Evolutionary conservation across 2,797 vertebrate genomes (phyloP), one percentile per base, ranked within the genome.

Genomic region (Parauchenoglanis ngamensis): DNA sequence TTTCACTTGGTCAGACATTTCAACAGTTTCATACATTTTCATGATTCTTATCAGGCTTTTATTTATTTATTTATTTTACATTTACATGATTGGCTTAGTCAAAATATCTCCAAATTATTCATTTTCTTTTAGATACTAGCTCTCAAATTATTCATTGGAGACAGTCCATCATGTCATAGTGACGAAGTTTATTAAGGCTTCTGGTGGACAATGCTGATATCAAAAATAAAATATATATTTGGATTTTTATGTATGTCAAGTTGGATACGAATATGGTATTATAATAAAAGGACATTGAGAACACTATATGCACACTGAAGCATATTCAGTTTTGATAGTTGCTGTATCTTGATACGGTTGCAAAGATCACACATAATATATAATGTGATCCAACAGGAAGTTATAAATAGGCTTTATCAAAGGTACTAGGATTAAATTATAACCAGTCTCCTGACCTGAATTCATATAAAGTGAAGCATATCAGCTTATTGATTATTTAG

Each of bases 1-100:
- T 65, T 83, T 83, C 61, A 67, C 63, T 65, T 83, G 17, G 54
- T 59, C 56, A 79, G 56, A 59, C 31, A 23, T 80, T 82, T 65
- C 13, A 19, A 67, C 15, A 31, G 28, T 83, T 67, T 21, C 56
- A 46, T 81, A 54, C n/a, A 52, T 52, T 83, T 67, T 63, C 56
- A 81, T 63, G 78, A 81, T 77, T n/a, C 15, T 56, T 77, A 77
- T 61, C 35, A 17, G 35, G 35, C 31, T 83, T 67, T 67, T 67
- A 63, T 70, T 77, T 59, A 17, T 59, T 17, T 56, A 3, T 61
- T 61, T 61, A 15, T 79, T 35, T 78, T 63, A 65, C 59, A 49
- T 49, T 82, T 49, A 25, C 25, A 21, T 82, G 44, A 49, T 61
- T 82, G 25, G 61, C 67, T 67, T 49, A 49, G 44, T 49, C 80